A percentile compares a stretch with the other conserved stretches of the same genome.
Evolutionary conservation across 2,888 invertebrate species (phyloP).

Genomic region (Archips xylosteana): DNA sequence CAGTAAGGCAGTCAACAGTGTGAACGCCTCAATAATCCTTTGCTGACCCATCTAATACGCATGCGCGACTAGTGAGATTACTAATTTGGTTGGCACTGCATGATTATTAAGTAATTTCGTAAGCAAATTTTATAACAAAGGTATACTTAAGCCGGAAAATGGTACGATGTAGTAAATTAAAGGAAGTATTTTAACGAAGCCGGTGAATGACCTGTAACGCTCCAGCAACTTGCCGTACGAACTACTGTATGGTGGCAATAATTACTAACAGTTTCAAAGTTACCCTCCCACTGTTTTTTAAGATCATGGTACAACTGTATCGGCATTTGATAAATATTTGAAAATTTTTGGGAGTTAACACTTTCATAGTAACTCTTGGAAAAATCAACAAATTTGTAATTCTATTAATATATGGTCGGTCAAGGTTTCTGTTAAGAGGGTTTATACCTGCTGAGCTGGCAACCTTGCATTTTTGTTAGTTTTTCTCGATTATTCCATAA

Average conservation of each 20-base stretch:
- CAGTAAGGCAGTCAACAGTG: too few relatives aligned
- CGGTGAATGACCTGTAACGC: slow-evolving; percentile 35
- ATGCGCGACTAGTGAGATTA: not conserved
- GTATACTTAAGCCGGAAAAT: not conserved
- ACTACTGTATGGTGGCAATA: slow-evolving; percentile 25
- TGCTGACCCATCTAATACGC: too few relatives aligned
- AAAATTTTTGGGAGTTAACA: not conserved
- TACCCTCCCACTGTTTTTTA: not conserved
- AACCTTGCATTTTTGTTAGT: too few relatives aligned
- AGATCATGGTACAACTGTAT: not conserved
- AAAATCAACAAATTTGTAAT: too few relatives aligned
- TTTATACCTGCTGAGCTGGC: too few relatives aligned
- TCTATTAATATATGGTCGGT: too few relatives aligned
- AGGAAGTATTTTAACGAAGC: slow-evolving; percentile 15
- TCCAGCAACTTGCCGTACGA: slow-evolving; percentile 16
- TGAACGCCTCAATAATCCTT: too few relatives aligned
- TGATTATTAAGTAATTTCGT: slow-evolving; percentile 10
- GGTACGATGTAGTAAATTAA: slow-evolving; percentile 6
- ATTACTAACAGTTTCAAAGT: slow-evolving; percentile 8
- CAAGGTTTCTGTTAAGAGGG: too few relatives aligned
- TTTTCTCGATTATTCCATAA: too few relatives aligned
- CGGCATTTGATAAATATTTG: not conserved
- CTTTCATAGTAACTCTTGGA: not conserved
- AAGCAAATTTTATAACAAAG: slow-evolving; percentile 2
- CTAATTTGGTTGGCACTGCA: not conserved